phyloP scores from a whole-genome alignment of 2,113 vertebrate genomes.

The Colossoma macropomum region DNA sequence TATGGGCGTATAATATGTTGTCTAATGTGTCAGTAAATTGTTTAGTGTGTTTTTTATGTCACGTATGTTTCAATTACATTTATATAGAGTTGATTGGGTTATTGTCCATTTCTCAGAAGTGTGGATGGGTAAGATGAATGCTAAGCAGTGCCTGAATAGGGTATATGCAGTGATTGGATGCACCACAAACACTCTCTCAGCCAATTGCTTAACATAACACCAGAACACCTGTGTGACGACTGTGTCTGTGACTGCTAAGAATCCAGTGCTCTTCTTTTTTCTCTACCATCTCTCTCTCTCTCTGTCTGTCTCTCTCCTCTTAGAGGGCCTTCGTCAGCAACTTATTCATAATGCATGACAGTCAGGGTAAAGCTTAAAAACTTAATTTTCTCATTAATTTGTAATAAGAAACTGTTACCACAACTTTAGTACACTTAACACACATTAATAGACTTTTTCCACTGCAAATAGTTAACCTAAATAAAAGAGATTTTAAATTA shows the following conservation, averaged over 20 bases:
- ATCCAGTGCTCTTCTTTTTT: slow-evolving; percentile 9
- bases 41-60: background rate
- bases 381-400: background rate
- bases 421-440: background rate
- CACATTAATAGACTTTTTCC: background rate
- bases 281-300: background rate
- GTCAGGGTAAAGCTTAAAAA: background rate
- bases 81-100: background rate
- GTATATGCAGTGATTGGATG: background rate
- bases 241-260: slow-evolving; percentile 46
- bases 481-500: background rate
- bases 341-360: slow-evolving; percentile 28
- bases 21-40: too few species aligned
- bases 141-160: background rate
- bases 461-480: background rate
- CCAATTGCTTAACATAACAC: slow-evolving; percentile 41
- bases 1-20: background rate
- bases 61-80: background rate
- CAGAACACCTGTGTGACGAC: slow-evolving; percentile 37
- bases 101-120: background rate
- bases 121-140: slow-evolving; percentile 36
- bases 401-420: background rate
- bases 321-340: slow-evolving; percentile 2
- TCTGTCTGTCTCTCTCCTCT: background rate
- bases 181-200: slow-evolving; percentile 23